These are phyloP conservation scores for Nicator chloris DNA, from an alignment of 2,113 vertebrate species.

Conservation along the genomic window DNA sequence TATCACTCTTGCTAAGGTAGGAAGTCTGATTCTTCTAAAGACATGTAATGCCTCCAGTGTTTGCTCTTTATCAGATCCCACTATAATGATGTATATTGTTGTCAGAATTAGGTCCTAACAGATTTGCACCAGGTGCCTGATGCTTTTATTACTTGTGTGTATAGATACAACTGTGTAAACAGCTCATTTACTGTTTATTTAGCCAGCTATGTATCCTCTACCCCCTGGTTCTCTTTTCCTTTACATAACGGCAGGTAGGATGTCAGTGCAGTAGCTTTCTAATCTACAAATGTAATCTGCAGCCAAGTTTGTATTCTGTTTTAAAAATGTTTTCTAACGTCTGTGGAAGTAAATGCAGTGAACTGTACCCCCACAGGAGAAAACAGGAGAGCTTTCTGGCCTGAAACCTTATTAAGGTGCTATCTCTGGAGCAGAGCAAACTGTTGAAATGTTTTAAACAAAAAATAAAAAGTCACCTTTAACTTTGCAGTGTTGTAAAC, in stretches of 20 bases:
- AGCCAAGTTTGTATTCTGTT: conserved; percentile 46
- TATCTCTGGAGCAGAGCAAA: conserved; percentile 65
- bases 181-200: conserved; percentile 62
- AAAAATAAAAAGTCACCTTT: conserved; percentile 63
- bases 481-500: conserved; percentile 64
- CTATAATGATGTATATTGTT: conserved; percentile 71
- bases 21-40: conserved; percentile 84
- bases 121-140: conserved; percentile 65
- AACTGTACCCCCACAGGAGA: background rate
- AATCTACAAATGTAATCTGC: conserved; percentile 30
- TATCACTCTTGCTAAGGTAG: conserved; percentile 86
- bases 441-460: conserved; percentile 71
- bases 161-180: conserved; percentile 69
- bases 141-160: conserved; percentile 68
- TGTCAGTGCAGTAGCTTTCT: conserved; percentile 40
- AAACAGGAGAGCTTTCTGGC: conserved; percentile 29
- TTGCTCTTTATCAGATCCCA: conserved; percentile 75
- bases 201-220: background rate
- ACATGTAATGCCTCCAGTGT: conserved; percentile 71
- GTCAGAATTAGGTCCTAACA: conserved; percentile 66
- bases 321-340: conserved; percentile 15
- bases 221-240: background rate
- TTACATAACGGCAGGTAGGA: conserved; percentile 47
- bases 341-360: conserved; percentile 23
- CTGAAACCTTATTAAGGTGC: conserved; percentile 50